phyloP scores from a whole-genome alignment of 2,888 invertebrate species.

The Nesidiocoris tenuis region DNA sequence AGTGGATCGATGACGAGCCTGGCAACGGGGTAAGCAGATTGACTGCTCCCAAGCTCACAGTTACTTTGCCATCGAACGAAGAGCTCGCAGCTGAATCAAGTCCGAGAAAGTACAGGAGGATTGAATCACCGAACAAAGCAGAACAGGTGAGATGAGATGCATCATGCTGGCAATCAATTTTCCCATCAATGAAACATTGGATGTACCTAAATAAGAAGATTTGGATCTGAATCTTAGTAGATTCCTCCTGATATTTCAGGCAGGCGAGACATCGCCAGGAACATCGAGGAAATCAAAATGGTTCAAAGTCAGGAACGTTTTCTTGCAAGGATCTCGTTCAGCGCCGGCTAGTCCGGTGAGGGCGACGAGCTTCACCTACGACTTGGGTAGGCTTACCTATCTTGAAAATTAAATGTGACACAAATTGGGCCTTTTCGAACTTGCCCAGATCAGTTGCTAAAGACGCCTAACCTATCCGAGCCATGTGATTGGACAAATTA shows the following conservation, averaged over 20 bases:
- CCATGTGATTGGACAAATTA: too few relatives aligned
- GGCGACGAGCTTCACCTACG: conserved; percentile 62
- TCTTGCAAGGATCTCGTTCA: conserved; percentile 56
- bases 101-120: conserved; percentile 7
- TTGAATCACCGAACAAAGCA: conserved; percentile 8
- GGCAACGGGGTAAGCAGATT: conserved; percentile 2
- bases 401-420: too few relatives aligned
- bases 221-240: not conserved
- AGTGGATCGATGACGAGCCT: conserved; percentile 21
- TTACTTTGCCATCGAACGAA: conserved; percentile 64
- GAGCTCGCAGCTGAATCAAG: conserved; percentile 54
- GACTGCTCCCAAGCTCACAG: conserved; percentile 58
- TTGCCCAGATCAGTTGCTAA: too few relatives aligned
- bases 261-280: conserved; percentile 52
- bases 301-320: conserved; percentile 72
- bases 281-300: conserved; percentile 65
- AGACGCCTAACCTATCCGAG: too few relatives aligned
- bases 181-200: too few relatives aligned
- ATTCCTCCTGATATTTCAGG: conserved; percentile 6
- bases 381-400: conserved; percentile 62
- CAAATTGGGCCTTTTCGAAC: too few relatives aligned
- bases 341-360: conserved; percentile 70
- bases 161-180: too few relatives aligned
- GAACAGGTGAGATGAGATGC: conserved; percentile 2
- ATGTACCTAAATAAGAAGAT: too few relatives aligned